Evolutionary conservation across 2,797 vertebrate species (phyloP).

Genomic region (Cheirogaleus major): DNA sequence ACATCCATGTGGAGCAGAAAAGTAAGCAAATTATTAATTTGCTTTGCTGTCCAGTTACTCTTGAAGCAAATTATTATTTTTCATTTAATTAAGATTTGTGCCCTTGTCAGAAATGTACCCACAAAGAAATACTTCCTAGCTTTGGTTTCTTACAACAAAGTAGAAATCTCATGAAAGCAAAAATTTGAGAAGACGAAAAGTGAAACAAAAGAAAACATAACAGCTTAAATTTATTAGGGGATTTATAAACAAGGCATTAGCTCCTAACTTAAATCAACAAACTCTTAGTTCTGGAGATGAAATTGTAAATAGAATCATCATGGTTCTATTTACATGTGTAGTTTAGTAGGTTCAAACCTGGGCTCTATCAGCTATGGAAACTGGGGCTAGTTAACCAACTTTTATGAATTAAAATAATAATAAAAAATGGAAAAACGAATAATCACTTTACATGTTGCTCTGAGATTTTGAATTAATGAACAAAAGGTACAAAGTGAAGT

Average conservation of each 20-base stretch:
- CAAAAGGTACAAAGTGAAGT: background rate
- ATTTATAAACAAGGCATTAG: background rate
- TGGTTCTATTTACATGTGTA: background rate
- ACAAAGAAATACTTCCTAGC: constrained; percentile 11
- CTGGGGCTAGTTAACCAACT: background rate
- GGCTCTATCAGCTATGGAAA: background rate
- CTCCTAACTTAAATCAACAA: constrained; percentile 30
- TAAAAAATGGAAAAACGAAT: constrained; percentile 9
- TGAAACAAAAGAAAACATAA: background rate
- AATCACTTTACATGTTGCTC: background rate
- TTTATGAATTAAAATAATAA: constrained; percentile 37
- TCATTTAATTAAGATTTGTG: constrained; percentile 44
- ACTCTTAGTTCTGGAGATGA: constrained; percentile 21
- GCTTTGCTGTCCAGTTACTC: background rate
- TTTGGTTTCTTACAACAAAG: background rate
- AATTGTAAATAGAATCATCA: background rate
- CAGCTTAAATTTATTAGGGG: constrained; percentile 2
- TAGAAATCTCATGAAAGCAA: constrained; percentile 35
- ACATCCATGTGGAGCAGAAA: background rate
- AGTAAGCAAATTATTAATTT: constrained; percentile 23
- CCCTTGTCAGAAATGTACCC: background rate
- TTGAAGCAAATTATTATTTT: constrained; percentile 47
- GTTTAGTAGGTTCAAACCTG: background rate
- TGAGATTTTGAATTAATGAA: constrained; percentile 30
- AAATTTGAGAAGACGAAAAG: background rate